Base-by-base conservation (phyloP, 2,888 invertebrate species). In the Himalopsyche tibetana region DNA sequence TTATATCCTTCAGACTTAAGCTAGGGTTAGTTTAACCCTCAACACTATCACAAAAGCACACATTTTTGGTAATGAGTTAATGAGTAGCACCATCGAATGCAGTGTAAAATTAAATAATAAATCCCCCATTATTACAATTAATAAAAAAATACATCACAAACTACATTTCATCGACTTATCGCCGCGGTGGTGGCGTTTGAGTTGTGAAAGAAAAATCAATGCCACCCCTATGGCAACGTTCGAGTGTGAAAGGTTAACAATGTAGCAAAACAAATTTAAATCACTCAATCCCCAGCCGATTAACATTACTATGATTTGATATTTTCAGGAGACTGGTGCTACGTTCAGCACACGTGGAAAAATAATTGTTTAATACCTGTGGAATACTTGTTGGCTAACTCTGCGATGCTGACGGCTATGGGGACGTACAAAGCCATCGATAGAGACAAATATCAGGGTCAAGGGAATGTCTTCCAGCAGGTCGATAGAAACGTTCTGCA, bases 311-410 rank as follows among this genome's bases (percentile, higher is more conserved):
- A 45, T 28, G 38, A 51, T 51, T 51, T 51, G 12, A 74, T 74
- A 3, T 74, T 82, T 85, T 56, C 79, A 88, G 88, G 87, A 8
- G 84, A 86, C 36, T 88, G 88, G 88, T 85, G 69, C 19, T 86
- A 55, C 36, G 55, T 88, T 17, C 38, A 86, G 51, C 45, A 87
- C 55, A 82, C 40, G 17, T 88, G 88, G 88, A 86, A 83, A 55
- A 79, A 87, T 51, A 87, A 87, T 81, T 88, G 87, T 51, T 56
- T 88, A 11, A 56, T 88, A 19, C 80, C 87, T 11, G 85, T 86
- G 17, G 86, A 88, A 15, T 88, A 86, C 80, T 74, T 88, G 55
- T 51, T 88, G 9, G 82, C 63, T 15, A 85, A 84, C 80, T 79
- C 81, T 28, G 42, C 80, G 9, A 74, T 86, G 9, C 56, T 88